A percentile compares a stretch with the other conserved stretches of the same genome.
phyloP scores from a whole-genome alignment of 2,888 invertebrate species.

The Nomada ruficornis region DNA sequence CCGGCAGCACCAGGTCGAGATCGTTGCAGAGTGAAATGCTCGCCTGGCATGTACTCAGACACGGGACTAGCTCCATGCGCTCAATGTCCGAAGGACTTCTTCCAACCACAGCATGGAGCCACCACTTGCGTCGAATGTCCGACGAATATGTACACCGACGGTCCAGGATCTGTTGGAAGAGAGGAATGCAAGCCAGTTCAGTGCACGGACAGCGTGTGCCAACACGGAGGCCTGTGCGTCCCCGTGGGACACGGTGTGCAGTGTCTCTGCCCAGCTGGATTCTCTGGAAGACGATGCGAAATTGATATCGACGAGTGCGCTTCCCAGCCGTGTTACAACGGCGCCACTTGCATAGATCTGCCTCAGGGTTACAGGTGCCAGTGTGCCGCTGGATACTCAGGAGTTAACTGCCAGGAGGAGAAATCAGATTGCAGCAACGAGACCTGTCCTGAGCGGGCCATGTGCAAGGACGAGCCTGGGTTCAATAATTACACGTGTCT shows the following conservation, averaged over 20 bases:
- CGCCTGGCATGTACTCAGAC: conserved; percentile 95
- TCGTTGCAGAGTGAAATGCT: conserved; percentile 94
- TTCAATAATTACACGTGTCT: conserved; percentile 95
- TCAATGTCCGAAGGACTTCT: conserved; percentile 96
- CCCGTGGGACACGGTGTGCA: conserved; percentile 95
- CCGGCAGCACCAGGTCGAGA: conserved; percentile 94
- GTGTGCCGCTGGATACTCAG: conserved; percentile 94
- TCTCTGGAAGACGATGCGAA: conserved; percentile 96
- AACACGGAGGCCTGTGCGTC: conserved; percentile 95
- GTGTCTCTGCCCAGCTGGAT: conserved; percentile 97
- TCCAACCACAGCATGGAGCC: conserved; percentile 93
- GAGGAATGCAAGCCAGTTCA: conserved; percentile 95
- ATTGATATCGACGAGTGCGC: conserved; percentile 97
- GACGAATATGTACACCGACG: conserved; percentile 94
- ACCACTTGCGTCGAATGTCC: conserved; percentile 96
- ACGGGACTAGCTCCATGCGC: conserved; percentile 97
- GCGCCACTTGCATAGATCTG: conserved; percentile 95
- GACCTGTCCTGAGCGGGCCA: conserved; percentile 97
- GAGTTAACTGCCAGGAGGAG: conserved; percentile 98
- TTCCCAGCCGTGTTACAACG: conserved; percentile 97
- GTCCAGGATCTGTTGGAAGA: conserved; percentile 91
- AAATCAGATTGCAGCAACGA: conserved; percentile 94
- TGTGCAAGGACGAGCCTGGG: conserved; percentile 98
- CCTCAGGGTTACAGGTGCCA: conserved; percentile 96
- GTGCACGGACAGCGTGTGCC: conserved; percentile 94